These are phyloP conservation scores for Lordiphosa mommai DNA, from an alignment of 1,140 invertebrate species.

Conservation along the genomic window DNA sequence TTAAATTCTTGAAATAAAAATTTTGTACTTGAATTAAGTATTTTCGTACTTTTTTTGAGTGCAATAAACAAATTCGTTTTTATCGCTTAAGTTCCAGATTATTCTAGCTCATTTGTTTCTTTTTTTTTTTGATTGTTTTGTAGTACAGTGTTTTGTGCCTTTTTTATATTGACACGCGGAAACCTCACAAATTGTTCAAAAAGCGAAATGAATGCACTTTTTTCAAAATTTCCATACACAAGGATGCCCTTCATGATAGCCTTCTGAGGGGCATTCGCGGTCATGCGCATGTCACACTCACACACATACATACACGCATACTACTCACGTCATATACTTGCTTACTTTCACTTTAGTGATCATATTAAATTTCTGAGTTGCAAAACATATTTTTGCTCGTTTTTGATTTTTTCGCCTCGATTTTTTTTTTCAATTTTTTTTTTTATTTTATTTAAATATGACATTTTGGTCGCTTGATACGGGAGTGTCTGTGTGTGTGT, in stretches of 20 bases:
- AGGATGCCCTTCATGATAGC: conserved; percentile 71
- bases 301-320: conserved; percentile 1
- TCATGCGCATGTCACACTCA: conserved; percentile 40
- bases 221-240: conserved; percentile 72
- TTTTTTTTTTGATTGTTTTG: too few relatives aligned
- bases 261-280: conserved; percentile 69
- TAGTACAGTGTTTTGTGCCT: conserved; percentile 26
- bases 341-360: conserved; percentile 73
- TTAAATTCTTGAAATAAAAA: too few relatives aligned
- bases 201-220: conserved; percentile 59
- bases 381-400: conserved; percentile 65
- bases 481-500: conserved; percentile 1
- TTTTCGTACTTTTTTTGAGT: too few relatives aligned
- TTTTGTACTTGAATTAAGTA: too few relatives aligned
- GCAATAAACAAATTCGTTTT: too few relatives aligned
- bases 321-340: conserved; percentile 11
- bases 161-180: conserved; percentile 53
- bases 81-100: too few relatives aligned
- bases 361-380: conserved; percentile 75
- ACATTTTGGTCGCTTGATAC: conserved; percentile 36
- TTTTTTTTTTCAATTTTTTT: conserved; percentile 18
- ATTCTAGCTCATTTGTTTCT: background rate
- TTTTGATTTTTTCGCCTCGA: conserved; percentile 32
- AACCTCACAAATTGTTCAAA: conserved; percentile 66
- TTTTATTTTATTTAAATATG: conserved; percentile 69